Evolutionary conservation across 2,797 vertebrate species (phyloP).

Genomic region (Gallinago solitaria): DNA sequence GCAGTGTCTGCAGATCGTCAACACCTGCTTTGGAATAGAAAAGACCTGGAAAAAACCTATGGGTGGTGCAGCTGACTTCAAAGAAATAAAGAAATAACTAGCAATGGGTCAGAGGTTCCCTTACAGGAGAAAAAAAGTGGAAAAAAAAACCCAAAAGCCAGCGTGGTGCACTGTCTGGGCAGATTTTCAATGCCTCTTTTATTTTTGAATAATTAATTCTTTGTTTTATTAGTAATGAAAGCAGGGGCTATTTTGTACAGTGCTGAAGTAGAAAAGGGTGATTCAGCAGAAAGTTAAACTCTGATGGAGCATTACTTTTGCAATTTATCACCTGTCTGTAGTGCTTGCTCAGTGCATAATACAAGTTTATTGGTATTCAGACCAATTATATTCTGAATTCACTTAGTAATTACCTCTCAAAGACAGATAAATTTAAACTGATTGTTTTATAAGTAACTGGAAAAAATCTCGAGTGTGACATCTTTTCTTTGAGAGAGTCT

Average conservation of each 20-base stretch:
- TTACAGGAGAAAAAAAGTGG: neutral
- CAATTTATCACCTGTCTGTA: constrained; percentile 74
- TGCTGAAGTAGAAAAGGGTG: constrained; percentile 57
- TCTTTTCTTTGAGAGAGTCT: neutral
- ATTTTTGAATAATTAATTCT: constrained; percentile 74
- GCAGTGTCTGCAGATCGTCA: neutral
- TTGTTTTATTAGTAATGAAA: constrained; percentile 69
- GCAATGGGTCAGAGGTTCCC: neutral
- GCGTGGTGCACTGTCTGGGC: neutral
- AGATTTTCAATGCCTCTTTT: constrained; percentile 49
- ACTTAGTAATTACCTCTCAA: constrained; percentile 30
- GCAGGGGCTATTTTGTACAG: constrained; percentile 41
- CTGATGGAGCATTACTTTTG: constrained; percentile 54
- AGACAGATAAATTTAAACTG: neutral
- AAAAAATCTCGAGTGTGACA: neutral
- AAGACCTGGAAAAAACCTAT: neutral
- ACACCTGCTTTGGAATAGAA: neutral
- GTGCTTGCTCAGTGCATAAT: constrained; percentile 65
- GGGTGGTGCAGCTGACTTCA: neutral
- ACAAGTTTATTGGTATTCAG: constrained; percentile 64
- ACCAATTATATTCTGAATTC: constrained; percentile 45
- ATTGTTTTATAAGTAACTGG: neutral
- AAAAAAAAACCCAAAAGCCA: neutral
- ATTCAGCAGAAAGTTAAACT: constrained; percentile 65
- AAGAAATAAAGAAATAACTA: neutral